Evolutionary conservation across 2,888 invertebrate species (phyloP).

Genomic region (Leptodirus hochenwartii): DNA sequence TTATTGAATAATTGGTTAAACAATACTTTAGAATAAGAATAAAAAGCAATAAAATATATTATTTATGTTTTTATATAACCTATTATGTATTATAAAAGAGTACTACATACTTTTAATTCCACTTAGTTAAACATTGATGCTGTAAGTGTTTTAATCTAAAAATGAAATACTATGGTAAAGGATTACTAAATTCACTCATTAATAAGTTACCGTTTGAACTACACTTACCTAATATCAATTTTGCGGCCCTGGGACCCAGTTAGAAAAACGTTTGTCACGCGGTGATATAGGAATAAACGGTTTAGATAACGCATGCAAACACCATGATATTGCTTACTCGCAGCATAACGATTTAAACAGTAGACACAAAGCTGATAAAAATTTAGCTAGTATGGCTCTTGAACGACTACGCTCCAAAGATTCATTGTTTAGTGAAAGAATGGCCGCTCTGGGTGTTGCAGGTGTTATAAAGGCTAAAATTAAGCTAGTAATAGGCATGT

Average conservation of each 20-base stretch:
- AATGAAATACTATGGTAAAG: too few relatives aligned
- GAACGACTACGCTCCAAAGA: constrained; percentile 16
- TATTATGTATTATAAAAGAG: too few relatives aligned
- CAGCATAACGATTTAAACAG: constrained; percentile 11
- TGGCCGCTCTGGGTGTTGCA: constrained; percentile 17
- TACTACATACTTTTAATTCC: too few relatives aligned
- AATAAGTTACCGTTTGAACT: constrained; percentile 15
- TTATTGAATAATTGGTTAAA: too few relatives aligned
- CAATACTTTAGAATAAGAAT: too few relatives aligned
- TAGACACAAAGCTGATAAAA: constrained; percentile 20
- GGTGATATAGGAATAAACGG: constrained; percentile 20
- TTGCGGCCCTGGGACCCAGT: constrained; percentile 16
- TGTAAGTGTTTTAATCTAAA: too few relatives aligned
- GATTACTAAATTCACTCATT: constrained; percentile 13
- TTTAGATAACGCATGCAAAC: constrained; percentile 19
- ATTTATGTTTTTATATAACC: too few relatives aligned
- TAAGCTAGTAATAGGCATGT: too few relatives aligned
- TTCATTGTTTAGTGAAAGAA: constrained; percentile 18
- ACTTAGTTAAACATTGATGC: too few relatives aligned
- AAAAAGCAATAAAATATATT: too few relatives aligned
- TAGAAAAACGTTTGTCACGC: constrained; percentile 16
- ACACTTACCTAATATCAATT: constrained; percentile 15
- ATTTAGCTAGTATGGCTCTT: constrained; percentile 18
- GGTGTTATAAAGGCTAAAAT: constrained; percentile 20
- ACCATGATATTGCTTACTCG: constrained; percentile 20